Evolutionary conservation across 2,888 invertebrate species (phyloP).

Genomic region (Phaedon cochleariae): DNA sequence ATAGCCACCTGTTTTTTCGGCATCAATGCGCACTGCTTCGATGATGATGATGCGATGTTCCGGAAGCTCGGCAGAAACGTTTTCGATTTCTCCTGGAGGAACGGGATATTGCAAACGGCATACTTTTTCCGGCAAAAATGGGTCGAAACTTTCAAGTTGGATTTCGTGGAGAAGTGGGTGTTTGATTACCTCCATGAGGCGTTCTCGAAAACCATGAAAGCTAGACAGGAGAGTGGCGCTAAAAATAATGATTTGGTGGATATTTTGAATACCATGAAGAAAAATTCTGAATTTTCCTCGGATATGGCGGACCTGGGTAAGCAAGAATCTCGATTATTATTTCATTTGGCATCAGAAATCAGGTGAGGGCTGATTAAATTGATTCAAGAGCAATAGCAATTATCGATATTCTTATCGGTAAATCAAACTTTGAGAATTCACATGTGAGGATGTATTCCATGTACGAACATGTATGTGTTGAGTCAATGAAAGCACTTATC

Average conservation of each 20-base stretch:
- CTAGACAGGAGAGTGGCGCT: slow-evolving; percentile 38
- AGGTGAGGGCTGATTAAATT: too few species aligned
- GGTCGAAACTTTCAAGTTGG: slow-evolving; percentile 46
- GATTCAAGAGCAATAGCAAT: too few species aligned
- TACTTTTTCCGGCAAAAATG: slow-evolving; percentile 49
- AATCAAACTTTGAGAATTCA: too few species aligned
- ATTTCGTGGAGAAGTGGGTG: slow-evolving; percentile 46
- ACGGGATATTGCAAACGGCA: slow-evolving; percentile 45
- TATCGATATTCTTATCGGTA: too few species aligned
- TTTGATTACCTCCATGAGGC: slow-evolving; percentile 48
- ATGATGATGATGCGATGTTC: slow-evolving; percentile 57
- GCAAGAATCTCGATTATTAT: background rate
- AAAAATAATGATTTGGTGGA: slow-evolving; percentile 68
- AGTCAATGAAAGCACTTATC: too few species aligned
- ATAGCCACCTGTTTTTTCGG: slow-evolving; percentile 63
- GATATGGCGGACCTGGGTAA: background rate
- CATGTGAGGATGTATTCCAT: too few species aligned
- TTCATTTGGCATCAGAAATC: too few species aligned
- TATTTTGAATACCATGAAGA: slow-evolving; percentile 50
- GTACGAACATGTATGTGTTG: too few species aligned
- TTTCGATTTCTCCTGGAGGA: slow-evolving; percentile 50
- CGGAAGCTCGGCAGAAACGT: slow-evolving; percentile 53
- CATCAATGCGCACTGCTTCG: slow-evolving; percentile 58
- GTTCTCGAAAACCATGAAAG: slow-evolving; percentile 49
- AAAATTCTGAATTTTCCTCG: slow-evolving; percentile 10